Base-by-base conservation (phyloP, 2,888 invertebrate species). In the Hipparchia semele region DNA sequence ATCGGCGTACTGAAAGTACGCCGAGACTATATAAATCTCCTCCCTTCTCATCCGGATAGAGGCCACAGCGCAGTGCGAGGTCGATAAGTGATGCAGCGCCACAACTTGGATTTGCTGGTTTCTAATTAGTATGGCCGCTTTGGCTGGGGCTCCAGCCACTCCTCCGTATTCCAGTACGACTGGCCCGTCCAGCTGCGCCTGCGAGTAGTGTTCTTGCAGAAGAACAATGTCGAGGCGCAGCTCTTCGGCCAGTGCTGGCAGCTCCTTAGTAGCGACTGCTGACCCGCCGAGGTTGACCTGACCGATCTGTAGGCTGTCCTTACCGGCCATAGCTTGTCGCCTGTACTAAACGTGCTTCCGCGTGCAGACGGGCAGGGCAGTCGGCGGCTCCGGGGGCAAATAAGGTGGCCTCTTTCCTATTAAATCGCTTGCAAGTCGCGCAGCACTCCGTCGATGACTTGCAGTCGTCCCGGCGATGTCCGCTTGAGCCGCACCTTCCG, bases 211-310 rank as follows among this genome's bases (percentile, higher is more conserved):
- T 62, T 70, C 69, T 54, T 70, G 69, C 7, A 61, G 12, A 54
- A 70, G 61, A 62, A 62, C 69, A 4, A 70, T 53, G 51, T 54
- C 69, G n/a, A 70, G 69, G 45, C 54, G 39, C n/a, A 61, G 62
- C 49, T 62, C 61, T 3, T 12, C n/a, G 13, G 61, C 69, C 8
- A 61, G 12, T 2, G 69, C 23, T 5, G 61, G 53, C 7, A 69
- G 45, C 49, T 70, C 70, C 12, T 33, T 59, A 4, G 68, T 68
- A 33, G 61, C 45, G 6, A 61, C 2, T 6, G 39, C 39, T 5
- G 61, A 61, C 10, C 56, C 67, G 5, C 64, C 58, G 1, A 70
- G 64, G 58, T 64, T 70, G 2, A 70, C 5, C 23, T 70, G 64
- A 6, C 70, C 70, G 2, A 64, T 58, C 0, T 10, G 0, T 2